Base-by-base conservation (phyloP, 2,797 vertebrate genomes). In the Coccyzus lansbergi region DNA sequence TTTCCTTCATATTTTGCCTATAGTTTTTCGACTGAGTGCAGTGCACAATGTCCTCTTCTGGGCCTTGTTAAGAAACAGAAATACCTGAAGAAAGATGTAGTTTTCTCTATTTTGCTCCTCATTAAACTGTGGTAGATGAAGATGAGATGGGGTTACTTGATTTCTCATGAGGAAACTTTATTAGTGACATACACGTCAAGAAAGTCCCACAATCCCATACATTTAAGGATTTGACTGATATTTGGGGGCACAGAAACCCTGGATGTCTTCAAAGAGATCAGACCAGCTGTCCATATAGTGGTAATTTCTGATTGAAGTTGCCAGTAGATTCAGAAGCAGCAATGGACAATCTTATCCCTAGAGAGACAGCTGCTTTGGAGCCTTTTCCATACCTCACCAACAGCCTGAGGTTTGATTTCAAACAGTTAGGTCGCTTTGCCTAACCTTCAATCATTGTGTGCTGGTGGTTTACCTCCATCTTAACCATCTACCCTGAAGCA, bases 121-220 rank as follows among this genome's bases (percentile, higher is more conserved):
- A 46, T 9, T 10, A 9, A 28, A 7, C 6, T 33, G 6, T 58
- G 55, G 15, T 20, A 15, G 34, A 42, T 28, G 22, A 12, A 71
- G 20, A 34, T 1, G 1, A 59, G 29, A 9, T 42, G n/a, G 5
- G 51, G 17, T 31, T 64, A 22, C 22, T 33, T 56, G 36, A 26
- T 1, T 38, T 12, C 7, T 26, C 3, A 4, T 17, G 44, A 55
- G 12, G 15, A 3, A 16, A 20, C 34, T 62, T 79, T 42, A 51
- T 12, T 17, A 33, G 24, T 29, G 26, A n/a, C 11, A 70, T 3
- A 6, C 31, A 24, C 36, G 53, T 13, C 29, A 78, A 44, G 19
- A 22, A 22, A 34, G 3, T 24, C 12, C 38, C 14, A 8, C 0
- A 1, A 26, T 24, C 15, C 4, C 22, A 19, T 0, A 0, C 14